Base-by-base conservation (phyloP, 1,140 invertebrate genomes). In the Dinoponera quadriceps region DNA sequence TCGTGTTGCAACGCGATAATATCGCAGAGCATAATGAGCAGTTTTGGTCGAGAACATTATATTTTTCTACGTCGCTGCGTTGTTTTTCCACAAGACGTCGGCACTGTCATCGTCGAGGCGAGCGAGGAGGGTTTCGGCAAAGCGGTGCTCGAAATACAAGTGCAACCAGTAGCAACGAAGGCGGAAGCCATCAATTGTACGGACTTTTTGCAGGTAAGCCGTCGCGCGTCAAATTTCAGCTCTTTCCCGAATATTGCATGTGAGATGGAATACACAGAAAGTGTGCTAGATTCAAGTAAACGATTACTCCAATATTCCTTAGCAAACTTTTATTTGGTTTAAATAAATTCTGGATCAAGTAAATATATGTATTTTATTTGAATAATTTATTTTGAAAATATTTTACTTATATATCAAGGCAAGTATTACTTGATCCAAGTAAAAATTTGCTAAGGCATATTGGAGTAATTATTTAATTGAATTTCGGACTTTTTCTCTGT, bases 101-200 rank as follows among this genome's bases (percentile, higher is more conserved):
- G 78, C 55, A 75, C 92, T 14, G 86, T 94, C 29, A 72, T 92
- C 27, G 74, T 93, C 27, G 74, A 87, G 65, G 92, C 91, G 11
- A 91, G 55, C 74, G 90, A 87, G 83, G 87, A 78, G 54, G 71
- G 22, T 84, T 48, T 29, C 22, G 84, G 82, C 3, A 75, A 89
- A 22, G 93, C 93, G 11, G 75, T 92, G 20, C 83, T 94, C 44
- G 91, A 94, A 71, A 92, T 94, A 48, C 91, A 89, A 87, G 51
- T 93, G 18, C 49, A 88, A 54, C 68, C 91, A 7, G 22, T 91
- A 54, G 85, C 72, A 0, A 33, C 87, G 0, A 86, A 51, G 0
- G 77, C 86, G 0, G 82, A 75, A 66, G 2, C 14, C 9, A 82
- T 94, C 5, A 92, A 94, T 84, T 94, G 94, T 65, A 84, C 85